Evolutionary conservation across 2,797 vertebrate species (phyloP), one percentile per base, ranked within the genome.

Genomic region (Morus bassanus): DNA sequence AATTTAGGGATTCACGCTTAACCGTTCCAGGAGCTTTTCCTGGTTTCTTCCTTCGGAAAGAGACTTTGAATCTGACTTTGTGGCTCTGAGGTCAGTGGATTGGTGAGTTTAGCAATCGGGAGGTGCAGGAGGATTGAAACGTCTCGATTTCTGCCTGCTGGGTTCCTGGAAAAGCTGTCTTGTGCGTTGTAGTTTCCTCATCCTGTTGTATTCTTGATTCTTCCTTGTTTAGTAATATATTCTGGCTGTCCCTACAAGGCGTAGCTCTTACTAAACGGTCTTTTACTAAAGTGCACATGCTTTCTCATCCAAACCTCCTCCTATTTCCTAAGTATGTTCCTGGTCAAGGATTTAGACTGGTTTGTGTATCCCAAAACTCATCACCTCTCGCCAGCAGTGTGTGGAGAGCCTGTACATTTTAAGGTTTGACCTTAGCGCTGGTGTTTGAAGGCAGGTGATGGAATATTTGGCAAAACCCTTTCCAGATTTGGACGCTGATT

Each of bases 61-160:
- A 68, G 48, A 27, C 28, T 53, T 50, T 3, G 22, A 53, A 13
- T 43, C 60, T 0, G 0, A 9, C 15, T 39, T 7, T 1, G 10
- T 41, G 59, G 27, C 45, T 92, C 57, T 9, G n/a, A 39, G 54
- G 9, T 30, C 2, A 3, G 56, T 11, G 33, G 21, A 13, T 30
- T 14, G 39, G 39, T 5, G 21, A 68, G 24, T 39, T 70, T 4
- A 0, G 4, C 3, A 12, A 2, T 1, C 7, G 15, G 68, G 56
- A 85, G 27, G 39, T 18, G 41, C 77, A 37, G 75, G 70, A 61
- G 41, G 45, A 17, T 22, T 63, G 82, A 45, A 77, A 11, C 3
- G 0, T 51, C 35, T 84, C 4, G 3, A 9, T 50, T 91, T 72
- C 41, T 77, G 50, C 18, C 59, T 30, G 7, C 30, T 54, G 56